These are phyloP conservation scores for Panzeria rudis DNA, from an alignment of 2,888 invertebrate species.

Conservation along the genomic window DNA sequence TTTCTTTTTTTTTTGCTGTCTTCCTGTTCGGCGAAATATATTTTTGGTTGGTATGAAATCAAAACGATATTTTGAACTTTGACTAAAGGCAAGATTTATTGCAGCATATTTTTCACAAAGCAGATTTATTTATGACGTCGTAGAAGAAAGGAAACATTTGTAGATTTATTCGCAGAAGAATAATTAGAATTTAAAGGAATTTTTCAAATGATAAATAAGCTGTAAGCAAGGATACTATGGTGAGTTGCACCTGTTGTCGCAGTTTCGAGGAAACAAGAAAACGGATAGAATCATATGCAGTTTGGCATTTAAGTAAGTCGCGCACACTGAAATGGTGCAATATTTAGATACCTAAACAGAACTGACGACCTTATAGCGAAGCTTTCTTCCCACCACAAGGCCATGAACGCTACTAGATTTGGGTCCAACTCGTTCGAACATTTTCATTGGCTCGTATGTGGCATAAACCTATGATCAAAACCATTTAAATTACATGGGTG, in stretches of 20 bases:
- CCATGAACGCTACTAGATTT: too few species aligned
- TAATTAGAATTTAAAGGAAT: conserved; percentile 16
- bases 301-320: too few species aligned
- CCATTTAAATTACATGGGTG: too few species aligned
- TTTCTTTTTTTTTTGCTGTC: not conserved
- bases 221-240: not conserved
- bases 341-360: too few species aligned
- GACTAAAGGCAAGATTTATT: conserved; percentile 52
- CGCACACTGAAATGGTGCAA: too few species aligned
- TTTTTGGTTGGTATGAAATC: conserved; percentile 48
- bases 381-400: too few species aligned
- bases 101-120: conserved; percentile 33
- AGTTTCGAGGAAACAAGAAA: not conserved
- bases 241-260: not conserved
- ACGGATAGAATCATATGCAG: not conserved
- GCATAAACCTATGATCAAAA: too few species aligned
- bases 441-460: too few species aligned
- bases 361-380: too few species aligned
- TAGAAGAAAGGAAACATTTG: not conserved
- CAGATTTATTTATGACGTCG: conserved; percentile 55
- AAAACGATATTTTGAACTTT: conserved; percentile 65
- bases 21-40: conserved; percentile 6
- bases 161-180: conserved; percentile 6
- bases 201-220: not conserved
- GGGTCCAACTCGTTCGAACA: too few species aligned